Conservation (phyloP, 2,113 vertebrate genomes). For the Oceanites oceanicus region DNA sequence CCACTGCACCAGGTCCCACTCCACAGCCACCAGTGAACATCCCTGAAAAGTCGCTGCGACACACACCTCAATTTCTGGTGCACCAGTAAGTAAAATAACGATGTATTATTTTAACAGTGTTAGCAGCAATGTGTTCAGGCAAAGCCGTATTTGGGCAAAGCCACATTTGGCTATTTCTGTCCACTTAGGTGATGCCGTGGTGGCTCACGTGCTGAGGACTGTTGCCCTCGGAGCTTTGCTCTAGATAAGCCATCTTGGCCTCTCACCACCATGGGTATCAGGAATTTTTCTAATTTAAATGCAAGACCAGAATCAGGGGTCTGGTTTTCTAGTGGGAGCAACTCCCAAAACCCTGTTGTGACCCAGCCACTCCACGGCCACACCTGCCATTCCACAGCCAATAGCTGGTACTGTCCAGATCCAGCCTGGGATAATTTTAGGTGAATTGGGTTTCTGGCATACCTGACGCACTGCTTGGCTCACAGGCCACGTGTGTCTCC, state of each 20-base stretch:
- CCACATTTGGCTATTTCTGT: not conserved
- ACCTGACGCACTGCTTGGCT: not conserved
- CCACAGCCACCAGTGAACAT: not conserved
- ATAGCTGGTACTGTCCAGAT: not conserved
- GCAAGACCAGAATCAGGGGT: not conserved
- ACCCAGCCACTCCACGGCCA: not conserved
- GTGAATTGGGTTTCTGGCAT: not conserved
- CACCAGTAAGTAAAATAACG: not conserved
- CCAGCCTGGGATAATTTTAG: not conserved
- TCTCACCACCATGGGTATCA: not conserved
- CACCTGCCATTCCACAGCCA: not conserved
- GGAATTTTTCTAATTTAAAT: not conserved
- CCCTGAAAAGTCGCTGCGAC: not conserved
- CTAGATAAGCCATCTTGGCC: not conserved
- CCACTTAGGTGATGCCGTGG: not conserved
- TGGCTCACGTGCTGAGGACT: not conserved
- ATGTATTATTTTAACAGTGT: not conserved
- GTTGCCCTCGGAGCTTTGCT: not conserved
- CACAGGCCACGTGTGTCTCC: not conserved
- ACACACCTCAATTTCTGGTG: not conserved
- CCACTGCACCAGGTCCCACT: not conserved
- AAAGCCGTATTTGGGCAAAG: not conserved
- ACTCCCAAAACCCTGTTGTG: not conserved
- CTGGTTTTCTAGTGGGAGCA: not conserved
- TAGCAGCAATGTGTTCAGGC: not conserved